These are phyloP conservation scores for Danio albolineatus DNA, from an alignment of 2,797 vertebrate genomes.

Conservation along the genomic window DNA sequence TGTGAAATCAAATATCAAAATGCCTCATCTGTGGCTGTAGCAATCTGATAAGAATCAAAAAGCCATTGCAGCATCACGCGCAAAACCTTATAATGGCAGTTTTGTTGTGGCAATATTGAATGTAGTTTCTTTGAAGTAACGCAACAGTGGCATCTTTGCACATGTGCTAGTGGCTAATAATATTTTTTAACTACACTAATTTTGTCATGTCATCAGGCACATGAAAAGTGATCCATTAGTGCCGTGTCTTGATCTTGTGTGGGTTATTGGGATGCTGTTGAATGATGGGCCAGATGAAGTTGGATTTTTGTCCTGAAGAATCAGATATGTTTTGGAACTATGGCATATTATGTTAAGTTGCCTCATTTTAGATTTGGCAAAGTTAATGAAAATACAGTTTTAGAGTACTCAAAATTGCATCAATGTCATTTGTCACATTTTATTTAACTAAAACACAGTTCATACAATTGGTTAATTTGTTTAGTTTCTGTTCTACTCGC, in stretches of 20 bases:
- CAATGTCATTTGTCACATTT: no score
- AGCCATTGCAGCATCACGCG: slow-evolving; percentile 38
- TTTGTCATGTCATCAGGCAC: slow-evolving; percentile 61
- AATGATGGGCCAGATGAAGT: slow-evolving; percentile 35
- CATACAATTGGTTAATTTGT: no score
- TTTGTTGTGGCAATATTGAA: slow-evolving; percentile 64
- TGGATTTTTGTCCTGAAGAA: not conserved
- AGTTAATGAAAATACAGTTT: no score
- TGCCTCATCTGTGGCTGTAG: slow-evolving; percentile 18
- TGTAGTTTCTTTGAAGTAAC: slow-evolving; percentile 64
- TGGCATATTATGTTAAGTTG: not conserved
- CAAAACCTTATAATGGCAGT: slow-evolving; percentile 60
- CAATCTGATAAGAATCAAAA: slow-evolving; percentile 67
- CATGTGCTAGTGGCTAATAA: slow-evolving; percentile 65
- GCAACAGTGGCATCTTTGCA: slow-evolving; percentile 56
- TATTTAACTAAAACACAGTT: no score
- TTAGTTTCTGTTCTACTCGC: no score
- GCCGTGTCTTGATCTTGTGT: slow-evolving; percentile 45
- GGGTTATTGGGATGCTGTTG: slow-evolving; percentile 39
- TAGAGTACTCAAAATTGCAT: no score
- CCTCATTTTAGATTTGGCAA: no score
- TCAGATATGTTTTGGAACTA: not conserved
- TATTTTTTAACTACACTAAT: slow-evolving; percentile 57
- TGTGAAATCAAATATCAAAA: slow-evolving; percentile 52
- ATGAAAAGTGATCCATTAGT: slow-evolving; percentile 49